phyloP scores from a whole-genome alignment of 2,888 invertebrate species.

The Sinhomidia bicolor region DNA sequence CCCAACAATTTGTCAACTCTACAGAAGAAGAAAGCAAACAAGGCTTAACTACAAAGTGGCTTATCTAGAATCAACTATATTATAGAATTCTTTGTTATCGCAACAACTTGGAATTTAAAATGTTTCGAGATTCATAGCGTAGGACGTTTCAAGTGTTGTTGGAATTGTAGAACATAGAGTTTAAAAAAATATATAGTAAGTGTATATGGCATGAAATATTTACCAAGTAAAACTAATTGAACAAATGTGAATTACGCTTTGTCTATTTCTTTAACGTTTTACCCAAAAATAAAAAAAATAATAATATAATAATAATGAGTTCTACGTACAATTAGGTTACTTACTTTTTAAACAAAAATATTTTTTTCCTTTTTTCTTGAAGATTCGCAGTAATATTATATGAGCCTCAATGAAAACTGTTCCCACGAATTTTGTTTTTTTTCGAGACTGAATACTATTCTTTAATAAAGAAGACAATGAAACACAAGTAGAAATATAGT shows the following conservation, averaged over 20 bases:
- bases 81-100: too few species aligned
- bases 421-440: neutral
- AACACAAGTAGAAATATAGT: neutral
- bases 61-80: neutral
- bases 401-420: conserved; percentile 48
- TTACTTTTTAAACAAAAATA: neutral
- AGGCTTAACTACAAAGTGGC: conserved; percentile 23
- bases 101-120: neutral
- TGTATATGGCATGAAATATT: neutral
- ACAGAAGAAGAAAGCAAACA: too few species aligned
- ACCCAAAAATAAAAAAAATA: too few species aligned
- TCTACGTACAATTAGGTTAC: too few species aligned
- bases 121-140: neutral
- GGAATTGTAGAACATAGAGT: neutral
- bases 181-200: neutral
- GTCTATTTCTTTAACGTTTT: neutral
- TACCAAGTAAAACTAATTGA: neutral
- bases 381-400: neutral
- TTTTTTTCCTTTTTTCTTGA: too few species aligned
- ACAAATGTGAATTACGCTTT: neutral
- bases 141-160: neutral
- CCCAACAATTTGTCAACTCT: conserved; percentile 4
- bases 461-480: neutral
- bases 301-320: too few species aligned
- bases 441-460: neutral